A percentile compares a stretch with the other conserved stretches of the same genome.
Conservation (phyloP, 2,797 vertebrate species). For the Leptodactylus fallax region DNA sequence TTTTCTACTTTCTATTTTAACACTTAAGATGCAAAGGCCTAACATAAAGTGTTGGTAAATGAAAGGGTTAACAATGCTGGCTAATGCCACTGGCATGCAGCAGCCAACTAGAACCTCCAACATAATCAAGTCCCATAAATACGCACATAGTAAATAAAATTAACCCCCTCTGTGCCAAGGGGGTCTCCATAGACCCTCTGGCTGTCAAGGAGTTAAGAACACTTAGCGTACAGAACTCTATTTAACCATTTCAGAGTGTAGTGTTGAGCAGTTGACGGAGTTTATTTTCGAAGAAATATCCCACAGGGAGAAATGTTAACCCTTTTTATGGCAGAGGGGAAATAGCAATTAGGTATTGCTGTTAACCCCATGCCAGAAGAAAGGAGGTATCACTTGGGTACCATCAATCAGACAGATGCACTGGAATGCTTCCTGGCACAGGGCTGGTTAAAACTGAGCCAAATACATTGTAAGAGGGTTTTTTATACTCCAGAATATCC, state of each 20-base stretch:
- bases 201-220: neutral
- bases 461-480: constrained; percentile 2
- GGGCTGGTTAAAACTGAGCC: constrained; percentile 44
- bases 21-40: constrained; percentile 28
- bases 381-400: constrained; percentile 15
- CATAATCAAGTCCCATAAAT: neutral
- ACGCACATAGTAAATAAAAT: neutral
- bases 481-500: constrained; percentile 26
- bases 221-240: constrained; percentile 19
- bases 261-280: constrained; percentile 6
- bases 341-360: constrained; percentile 7
- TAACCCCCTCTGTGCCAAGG: too few species aligned
- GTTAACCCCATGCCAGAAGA: constrained; percentile 22
- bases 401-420: constrained; percentile 31
- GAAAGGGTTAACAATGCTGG: constrained; percentile 24
- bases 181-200: neutral
- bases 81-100: neutral
- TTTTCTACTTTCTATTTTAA: constrained; percentile 2
- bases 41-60: neutral
- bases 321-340: constrained; percentile 11
- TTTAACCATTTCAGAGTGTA: constrained; percentile 36
- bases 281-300: constrained; percentile 15
- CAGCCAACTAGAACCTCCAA: neutral
- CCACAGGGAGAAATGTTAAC: constrained; percentile 29
- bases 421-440: constrained; percentile 54